Base-by-base conservation (phyloP, 2,888 invertebrate species). In the Neoaliturus tenellus region DNA sequence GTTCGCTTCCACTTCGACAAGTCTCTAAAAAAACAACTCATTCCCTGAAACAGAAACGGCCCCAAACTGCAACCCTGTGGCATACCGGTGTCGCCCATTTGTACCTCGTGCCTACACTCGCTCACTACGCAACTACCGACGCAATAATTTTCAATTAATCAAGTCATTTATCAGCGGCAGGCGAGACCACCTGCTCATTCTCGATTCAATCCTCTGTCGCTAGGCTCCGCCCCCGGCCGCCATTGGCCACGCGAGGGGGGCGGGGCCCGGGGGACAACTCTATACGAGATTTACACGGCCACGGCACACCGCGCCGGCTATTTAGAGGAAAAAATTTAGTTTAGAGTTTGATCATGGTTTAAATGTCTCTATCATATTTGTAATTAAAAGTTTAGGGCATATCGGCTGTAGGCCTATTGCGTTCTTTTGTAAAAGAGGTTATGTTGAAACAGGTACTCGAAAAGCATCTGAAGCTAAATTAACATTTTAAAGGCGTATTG, bases 81-180 rank as follows among this genome's bases (percentile, higher is more conserved):
- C 35, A 44, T 44, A 75, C 75, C 67, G 28, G 14, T 31, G 31
- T 35, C 41, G 39, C 75, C 48, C 75, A 48, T 75, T 75, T 75
- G 75, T 75, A 44, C 23, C 44, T 75, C 41, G 25, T 71, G 35
- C 71, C n/a, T 20, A 71, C 33, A 8, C 33, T 44, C 5, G 14
- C 75, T 75, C 75, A 75, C 48, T 75, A 75, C 75, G 23, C 5
- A 2, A 28, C 41, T 71, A 35, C 48, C 25, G 23, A 44, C 75
- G 39, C 48, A 75, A 75, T 75, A 75, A 75, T 75, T 75, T 75
- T 75, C 75, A 75, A 75, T 75, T 75, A 75, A 75, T 75, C 75
- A 75, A 75, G 75, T 48, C 44, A 25, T 75, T 75, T 48, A 75
- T 75, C 75, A 48, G 75, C 23, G 75, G 10, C 14, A 39, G 39